Evolutionary conservation across 1,140 invertebrate genomes (phyloP).

Genomic region (Acyrthosiphon pisum): DNA sequence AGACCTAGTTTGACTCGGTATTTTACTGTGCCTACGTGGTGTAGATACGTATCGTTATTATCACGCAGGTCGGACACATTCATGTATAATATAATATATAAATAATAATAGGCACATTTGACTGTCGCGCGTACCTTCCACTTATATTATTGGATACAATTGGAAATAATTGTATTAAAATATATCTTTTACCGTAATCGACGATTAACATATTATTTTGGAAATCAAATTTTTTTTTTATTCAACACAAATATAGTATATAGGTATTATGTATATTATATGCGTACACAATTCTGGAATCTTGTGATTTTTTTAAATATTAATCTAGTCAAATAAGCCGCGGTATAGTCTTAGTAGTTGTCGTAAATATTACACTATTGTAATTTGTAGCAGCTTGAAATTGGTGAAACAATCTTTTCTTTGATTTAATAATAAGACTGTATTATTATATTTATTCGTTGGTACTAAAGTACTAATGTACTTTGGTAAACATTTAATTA

Average conservation of each 20-base stretch:
- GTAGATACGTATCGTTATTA: not conserved
- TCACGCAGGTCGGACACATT: not conserved
- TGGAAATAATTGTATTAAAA: not conserved
- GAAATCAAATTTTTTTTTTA: not conserved
- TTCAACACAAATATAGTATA: not conserved
- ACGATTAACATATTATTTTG: not conserved
- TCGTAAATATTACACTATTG: not conserved
- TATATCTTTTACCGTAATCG: not conserved
- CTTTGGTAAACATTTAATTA: not conserved
- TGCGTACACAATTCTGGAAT: too few relatives aligned
- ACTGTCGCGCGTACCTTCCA: too few relatives aligned
- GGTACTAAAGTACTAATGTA: not conserved
- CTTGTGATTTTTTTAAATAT: not conserved
- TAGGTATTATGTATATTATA: not conserved
- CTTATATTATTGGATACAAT: too few relatives aligned
- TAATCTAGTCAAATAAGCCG: not conserved
- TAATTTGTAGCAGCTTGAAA: not conserved
- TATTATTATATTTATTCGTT: not conserved
- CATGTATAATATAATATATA: not conserved
- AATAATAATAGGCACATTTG: too few relatives aligned
- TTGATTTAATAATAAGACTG: not conserved
- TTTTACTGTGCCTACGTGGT: not conserved
- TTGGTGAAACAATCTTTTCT: not conserved
- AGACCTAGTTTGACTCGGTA: not conserved
- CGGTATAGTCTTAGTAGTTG: not conserved